Base-by-base conservation (phyloP, 2,797 vertebrate species). In the Tiaroga cobitis region DNA sequence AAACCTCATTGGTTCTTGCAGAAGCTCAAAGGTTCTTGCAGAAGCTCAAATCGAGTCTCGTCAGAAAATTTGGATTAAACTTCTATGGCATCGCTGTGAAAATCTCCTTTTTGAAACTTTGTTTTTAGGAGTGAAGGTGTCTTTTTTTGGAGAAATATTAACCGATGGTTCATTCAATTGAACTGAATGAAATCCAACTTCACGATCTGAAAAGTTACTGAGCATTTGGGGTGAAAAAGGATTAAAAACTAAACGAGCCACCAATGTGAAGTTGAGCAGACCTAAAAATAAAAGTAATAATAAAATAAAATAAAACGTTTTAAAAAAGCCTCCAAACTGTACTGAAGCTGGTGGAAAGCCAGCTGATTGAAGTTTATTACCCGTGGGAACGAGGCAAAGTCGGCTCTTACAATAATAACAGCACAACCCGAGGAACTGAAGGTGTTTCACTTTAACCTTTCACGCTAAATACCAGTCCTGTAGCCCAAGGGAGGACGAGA, bases 381-480 rank as follows among this genome's bases (percentile, higher is more conserved):
- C 63, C 85, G 41, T 76, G 80, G 80, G 76, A 87, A 85, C 15
- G 3, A 68, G 56, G 13, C 15, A 9, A 61, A 41, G 61, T 46
- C 72, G 82, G 51, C 15, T 56, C 54, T 67, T 72, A 63, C 61
- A 67, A 49, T 74, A 79, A 70, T 82, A 73, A 46, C 34, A 10
- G 41, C 32, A 85, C 80, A 82, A 72, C 80, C 63, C 26, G 16
- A 83, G n/a, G 46, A 86, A 51, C 51, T 56, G 85, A 9, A 43
- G 73, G 77, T 83, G 68, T 63, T 87, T 94, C 92, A 93, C 91
- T 90, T 93, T 91, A 93, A 94, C 94, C 75, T 83, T 80, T 94
- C 92, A 93, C 92, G 67, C 92, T 92, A 94, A 94, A 93, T 91
- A 89, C 93, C 93, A 93, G 90, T 92, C 92, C 87, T 88, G 84